These are phyloP conservation scores for Apostichopus leukothele DNA, from an alignment of 53 echinoderm and acorn worm species.

Conservation along the genomic window DNA sequence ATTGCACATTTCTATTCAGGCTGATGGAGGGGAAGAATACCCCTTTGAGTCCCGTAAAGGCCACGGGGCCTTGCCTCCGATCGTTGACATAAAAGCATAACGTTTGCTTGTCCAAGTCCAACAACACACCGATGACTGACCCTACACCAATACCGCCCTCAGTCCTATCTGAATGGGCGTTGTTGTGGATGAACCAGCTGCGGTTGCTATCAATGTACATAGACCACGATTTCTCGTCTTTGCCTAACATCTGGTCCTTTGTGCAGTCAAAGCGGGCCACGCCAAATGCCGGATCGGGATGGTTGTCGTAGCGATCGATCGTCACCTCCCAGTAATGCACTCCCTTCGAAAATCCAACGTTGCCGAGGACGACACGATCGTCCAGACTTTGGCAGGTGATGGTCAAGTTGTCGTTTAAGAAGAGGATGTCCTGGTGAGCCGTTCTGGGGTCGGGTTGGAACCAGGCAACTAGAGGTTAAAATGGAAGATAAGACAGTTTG, in stretches of 20 bases:
- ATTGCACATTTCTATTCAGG: constrained; percentile 93
- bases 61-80: constrained; percentile 82
- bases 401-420: constrained; percentile 97
- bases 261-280: constrained; percentile 87
- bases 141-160: constrained; percentile 95
- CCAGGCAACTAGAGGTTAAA: constrained; percentile 82
- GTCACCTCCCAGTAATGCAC: constrained; percentile 99
- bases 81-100: constrained; percentile 89
- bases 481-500: not conserved
- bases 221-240: constrained; percentile 98
- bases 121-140: constrained; percentile 85
- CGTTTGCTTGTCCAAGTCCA: constrained; percentile 84
- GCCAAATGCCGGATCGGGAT: constrained; percentile 97
- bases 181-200: constrained; percentile 99
- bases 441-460: constrained; percentile 95
- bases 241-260: constrained; percentile 95
- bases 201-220: constrained; percentile 99
- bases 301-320: constrained; percentile 99
- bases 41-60: constrained; percentile 83
- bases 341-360: constrained; percentile 97
- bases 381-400: constrained; percentile 92
- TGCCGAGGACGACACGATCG: constrained; percentile 92
- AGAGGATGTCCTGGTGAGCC: constrained; percentile 92
- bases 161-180: constrained; percentile 88
- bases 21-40: constrained; percentile 97